Conservation (phyloP, 2,888 invertebrate species). For the Drosophila multiciliata region DNA sequence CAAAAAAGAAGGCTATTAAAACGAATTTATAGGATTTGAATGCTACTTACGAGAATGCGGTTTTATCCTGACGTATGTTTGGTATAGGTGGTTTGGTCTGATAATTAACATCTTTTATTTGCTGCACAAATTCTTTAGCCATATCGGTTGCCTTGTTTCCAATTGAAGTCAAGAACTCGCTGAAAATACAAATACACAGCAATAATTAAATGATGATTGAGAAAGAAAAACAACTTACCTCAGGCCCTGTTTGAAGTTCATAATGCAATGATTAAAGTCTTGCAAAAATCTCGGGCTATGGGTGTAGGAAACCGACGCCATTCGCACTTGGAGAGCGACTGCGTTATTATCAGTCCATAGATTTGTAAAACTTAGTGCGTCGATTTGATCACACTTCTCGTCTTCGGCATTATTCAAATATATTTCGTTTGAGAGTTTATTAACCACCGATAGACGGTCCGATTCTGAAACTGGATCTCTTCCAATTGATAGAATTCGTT, state of each 20-base stretch:
- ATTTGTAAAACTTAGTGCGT: constrained; percentile 85
- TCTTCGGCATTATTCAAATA: constrained; percentile 81
- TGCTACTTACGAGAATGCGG: constrained; percentile 52
- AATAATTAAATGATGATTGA: no score
- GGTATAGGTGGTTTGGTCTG: constrained; percentile 41
- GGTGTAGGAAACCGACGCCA: constrained; percentile 97
- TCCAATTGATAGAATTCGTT: constrained; percentile 94
- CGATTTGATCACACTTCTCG: constrained; percentile 78
- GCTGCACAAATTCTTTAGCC: constrained; percentile 94
- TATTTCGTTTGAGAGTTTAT: constrained; percentile 83
- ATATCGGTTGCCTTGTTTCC: constrained; percentile 96
- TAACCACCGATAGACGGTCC: constrained; percentile 80
- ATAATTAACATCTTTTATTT: constrained; percentile 83
- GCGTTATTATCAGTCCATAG: constrained; percentile 80
- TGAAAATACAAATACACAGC: constrained; percentile 64
- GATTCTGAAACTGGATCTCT: constrained; percentile 87
- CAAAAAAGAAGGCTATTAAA: background rate
- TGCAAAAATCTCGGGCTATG: constrained; percentile 94
- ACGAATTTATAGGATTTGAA: background rate
- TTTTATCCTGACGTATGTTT: constrained; percentile 27
- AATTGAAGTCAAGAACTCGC: constrained; percentile 93
- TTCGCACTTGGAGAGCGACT: constrained; percentile 85
- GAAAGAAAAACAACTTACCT: constrained; percentile 71
- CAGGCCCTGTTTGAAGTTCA: constrained; percentile 94
- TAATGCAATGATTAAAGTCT: constrained; percentile 94